Conservation (phyloP, 2,888 invertebrate genomes). For the Cataglyphis altisquamis region DNA sequence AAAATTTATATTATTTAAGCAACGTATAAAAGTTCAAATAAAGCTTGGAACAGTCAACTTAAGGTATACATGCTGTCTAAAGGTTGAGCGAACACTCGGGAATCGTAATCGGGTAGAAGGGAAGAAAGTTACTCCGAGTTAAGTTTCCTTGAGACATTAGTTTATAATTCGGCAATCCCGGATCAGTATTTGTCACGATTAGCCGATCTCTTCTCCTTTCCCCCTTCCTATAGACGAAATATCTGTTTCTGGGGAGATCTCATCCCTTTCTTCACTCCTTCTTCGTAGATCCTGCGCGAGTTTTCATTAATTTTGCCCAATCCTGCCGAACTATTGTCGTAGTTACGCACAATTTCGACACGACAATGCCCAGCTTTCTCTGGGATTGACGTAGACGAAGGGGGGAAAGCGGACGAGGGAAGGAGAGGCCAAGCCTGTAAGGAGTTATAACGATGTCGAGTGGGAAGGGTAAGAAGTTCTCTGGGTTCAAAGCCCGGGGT, state of each 20-base stretch:
- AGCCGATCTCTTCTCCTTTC: conserved; percentile 76
- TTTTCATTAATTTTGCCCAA: conserved; percentile 84
- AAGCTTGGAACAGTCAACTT: conserved; percentile 32
- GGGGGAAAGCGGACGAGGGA: conserved; percentile 39
- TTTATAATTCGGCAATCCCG: conserved; percentile 85
- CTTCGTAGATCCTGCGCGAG: conserved; percentile 73
- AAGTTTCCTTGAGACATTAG: conserved; percentile 84
- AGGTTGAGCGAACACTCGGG: conserved; percentile 54
- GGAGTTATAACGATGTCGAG: conserved; percentile 74
- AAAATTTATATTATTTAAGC: not conserved
- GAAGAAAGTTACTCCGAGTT: conserved; percentile 76
- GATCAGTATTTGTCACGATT: conserved; percentile 86
- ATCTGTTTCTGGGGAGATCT: conserved; percentile 61
- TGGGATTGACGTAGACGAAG: conserved; percentile 77
- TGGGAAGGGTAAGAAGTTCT: conserved; percentile 72
- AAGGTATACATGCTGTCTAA: conserved; percentile 40
- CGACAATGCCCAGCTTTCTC: conserved; percentile 78
- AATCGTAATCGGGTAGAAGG: conserved; percentile 71
- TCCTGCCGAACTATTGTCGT: conserved; percentile 83
- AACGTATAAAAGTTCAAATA: conserved; percentile 34
- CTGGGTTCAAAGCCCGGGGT: conserved; percentile 63
- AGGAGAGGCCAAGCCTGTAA: conserved; percentile 68
- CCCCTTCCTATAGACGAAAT: conserved; percentile 55
- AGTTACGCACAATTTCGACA: conserved; percentile 83
- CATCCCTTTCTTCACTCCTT: conserved; percentile 74